Base-by-base conservation (phyloP, 2,113 vertebrate species). In the Tragelaphus strepsiceros region DNA sequence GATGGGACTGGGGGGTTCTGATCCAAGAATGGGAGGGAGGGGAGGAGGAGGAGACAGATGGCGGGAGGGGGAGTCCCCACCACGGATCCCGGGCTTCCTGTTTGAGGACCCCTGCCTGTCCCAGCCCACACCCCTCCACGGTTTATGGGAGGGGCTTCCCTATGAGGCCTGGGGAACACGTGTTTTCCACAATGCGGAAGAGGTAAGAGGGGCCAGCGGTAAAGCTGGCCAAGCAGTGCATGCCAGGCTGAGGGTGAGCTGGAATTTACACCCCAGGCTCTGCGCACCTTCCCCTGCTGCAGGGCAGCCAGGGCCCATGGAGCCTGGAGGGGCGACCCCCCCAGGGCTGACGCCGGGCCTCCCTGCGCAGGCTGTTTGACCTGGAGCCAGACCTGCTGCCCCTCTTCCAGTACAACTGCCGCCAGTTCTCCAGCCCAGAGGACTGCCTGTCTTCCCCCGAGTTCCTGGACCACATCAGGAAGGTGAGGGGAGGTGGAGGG, bases 381-480 rank as follows among this genome's bases (percentile, higher is more conserved):
- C 98, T 99, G 99, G 99, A 99, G 90, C 99, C 99, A 22, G 98
- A 98, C 43, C 99, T 99, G 62, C 98, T 99, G 97, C 98, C 97
- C 93, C 99, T 99, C 97, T 99, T 99, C 98, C 99, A 99, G 98
- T 99, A 99, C 97, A 99, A 99, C 77, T 99, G 99, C 98, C 97
- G 97, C 93, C 99, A 99, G 96, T 99, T 99, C 98, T 98, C 99
- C 97, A 99, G 99, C 92, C 98, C 99, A 19, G 99, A 99, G 97
- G 99, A 99, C 97, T 99, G 99, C 95, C 99, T 99, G 53, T 99
- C 99, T 11, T 99, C 99, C 92, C 99, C 99, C 0, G 99, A 99
- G 98, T 99, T 99, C 98, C 98, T 99, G 98, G 99, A 99, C 85
- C 99, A 99, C 97, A 99, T 99, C 98, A 99, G 99, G 91, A 99